Conservation (phyloP, 2,888 invertebrate species). For the Platerodrilus igneus region DNA sequence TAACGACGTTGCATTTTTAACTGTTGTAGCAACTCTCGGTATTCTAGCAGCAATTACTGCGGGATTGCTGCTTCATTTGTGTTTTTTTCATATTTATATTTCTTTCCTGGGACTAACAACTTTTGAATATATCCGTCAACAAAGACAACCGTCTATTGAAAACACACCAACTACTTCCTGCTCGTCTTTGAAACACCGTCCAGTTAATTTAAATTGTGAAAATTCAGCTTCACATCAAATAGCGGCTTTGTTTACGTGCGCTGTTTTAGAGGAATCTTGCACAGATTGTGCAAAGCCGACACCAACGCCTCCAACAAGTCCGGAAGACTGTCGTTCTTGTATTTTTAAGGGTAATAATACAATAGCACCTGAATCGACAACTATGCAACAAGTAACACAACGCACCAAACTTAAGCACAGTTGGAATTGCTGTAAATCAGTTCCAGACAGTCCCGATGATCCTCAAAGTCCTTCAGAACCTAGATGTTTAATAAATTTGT, state of each 20-base stretch:
- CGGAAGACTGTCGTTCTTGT: constrained; percentile 45
- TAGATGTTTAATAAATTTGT: constrained; percentile 43
- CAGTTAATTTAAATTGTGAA: constrained; percentile 47
- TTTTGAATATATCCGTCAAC: constrained; percentile 75
- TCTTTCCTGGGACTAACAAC: constrained; percentile 80
- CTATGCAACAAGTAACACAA: constrained; percentile 22
- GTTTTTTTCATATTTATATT: constrained; percentile 86
- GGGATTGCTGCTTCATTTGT: constrained; percentile 74
- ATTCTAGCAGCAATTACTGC: constrained; percentile 70
- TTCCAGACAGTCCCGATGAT: constrained; percentile 57
- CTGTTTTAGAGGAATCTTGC: constrained; percentile 51
- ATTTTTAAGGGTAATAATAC: constrained; percentile 33
- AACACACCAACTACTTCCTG: too few relatives aligned
- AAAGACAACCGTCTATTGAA: constrained; percentile 44
- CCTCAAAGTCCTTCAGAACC: constrained; percentile 49
- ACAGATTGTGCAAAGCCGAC: constrained; percentile 46
- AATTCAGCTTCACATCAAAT: constrained; percentile 33
- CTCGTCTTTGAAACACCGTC: constrained; percentile 34
- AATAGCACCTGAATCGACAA: constrained; percentile 35
- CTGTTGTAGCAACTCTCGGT: constrained; percentile 60
- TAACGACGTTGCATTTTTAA: constrained; percentile 57
- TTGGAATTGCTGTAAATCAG: constrained; percentile 58
- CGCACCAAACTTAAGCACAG: constrained; percentile 48
- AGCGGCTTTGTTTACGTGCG: constrained; percentile 48
- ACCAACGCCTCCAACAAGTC: constrained; percentile 47